phyloP scores from a whole-genome alignment of 2,113 vertebrate genomes.

The Triplophysa tibetana region DNA sequence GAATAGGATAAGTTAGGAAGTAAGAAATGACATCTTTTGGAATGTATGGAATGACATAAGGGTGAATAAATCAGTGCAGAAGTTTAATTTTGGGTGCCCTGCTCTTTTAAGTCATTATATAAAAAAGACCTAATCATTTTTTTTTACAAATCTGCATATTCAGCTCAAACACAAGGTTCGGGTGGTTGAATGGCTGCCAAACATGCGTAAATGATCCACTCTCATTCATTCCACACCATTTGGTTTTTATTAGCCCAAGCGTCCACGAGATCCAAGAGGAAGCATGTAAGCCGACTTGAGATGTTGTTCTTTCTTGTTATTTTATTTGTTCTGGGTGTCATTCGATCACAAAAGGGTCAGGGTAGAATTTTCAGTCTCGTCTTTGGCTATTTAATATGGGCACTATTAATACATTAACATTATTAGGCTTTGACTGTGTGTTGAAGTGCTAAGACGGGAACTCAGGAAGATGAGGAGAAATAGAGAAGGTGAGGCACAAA shows the following conservation, averaged over 20 bases:
- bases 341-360: slow-evolving; percentile 38
- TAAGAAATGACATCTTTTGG: too few relatives aligned
- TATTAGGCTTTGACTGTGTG: background rate
- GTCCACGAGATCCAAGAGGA: slow-evolving; percentile 11
- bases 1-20: too few relatives aligned
- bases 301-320: slow-evolving; percentile 43
- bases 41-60: too few relatives aligned
- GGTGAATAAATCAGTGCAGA: too few relatives aligned
- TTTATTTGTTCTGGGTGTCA: slow-evolving; percentile 41
- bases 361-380: background rate
- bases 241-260: slow-evolving; percentile 34
- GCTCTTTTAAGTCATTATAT: background rate
- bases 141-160: background rate
- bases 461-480: background rate
- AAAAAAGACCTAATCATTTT: background rate
- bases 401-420: background rate
- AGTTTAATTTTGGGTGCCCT: too few relatives aligned
- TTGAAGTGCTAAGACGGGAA: background rate
- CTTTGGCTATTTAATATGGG: background rate
- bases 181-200: background rate
- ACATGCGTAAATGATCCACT: slow-evolving; percentile 6
- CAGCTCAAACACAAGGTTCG: background rate
- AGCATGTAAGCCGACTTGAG: slow-evolving; percentile 18
- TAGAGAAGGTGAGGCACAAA: background rate
- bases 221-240: slow-evolving; percentile 35